Conservation (phyloP, 2,113 vertebrate species). For the Hipposideros armiger region DNA sequence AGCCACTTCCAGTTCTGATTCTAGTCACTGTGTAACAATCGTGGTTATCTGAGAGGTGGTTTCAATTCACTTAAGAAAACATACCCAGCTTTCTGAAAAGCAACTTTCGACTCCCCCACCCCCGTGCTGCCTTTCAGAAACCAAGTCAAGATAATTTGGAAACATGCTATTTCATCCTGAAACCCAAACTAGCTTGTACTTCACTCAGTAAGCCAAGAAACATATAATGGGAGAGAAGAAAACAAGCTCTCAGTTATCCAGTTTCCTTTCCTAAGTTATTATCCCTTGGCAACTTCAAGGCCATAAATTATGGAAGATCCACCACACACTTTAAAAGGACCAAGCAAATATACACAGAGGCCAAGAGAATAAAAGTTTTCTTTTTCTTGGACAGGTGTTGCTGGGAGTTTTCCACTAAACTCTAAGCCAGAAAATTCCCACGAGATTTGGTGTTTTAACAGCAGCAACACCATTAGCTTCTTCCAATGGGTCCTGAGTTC, state of each 20-base stretch:
- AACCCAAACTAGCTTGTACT: slow-evolving; percentile 64
- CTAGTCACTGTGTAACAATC: slow-evolving; percentile 56
- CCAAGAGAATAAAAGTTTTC: background rate
- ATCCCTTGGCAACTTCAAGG: slow-evolving; percentile 36
- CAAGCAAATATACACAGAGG: slow-evolving; percentile 32
- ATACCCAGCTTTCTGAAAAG: slow-evolving; percentile 65
- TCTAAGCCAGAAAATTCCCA: slow-evolving; percentile 54
- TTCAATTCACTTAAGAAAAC: slow-evolving; percentile 66
- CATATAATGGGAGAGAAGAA: slow-evolving; percentile 46
- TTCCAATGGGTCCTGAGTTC: slow-evolving; percentile 45
- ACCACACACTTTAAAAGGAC: slow-evolving; percentile 43
- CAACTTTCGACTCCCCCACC: slow-evolving; percentile 30
- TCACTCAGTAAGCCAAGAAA: slow-evolving; percentile 56
- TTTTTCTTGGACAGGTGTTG: background rate
- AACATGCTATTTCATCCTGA: slow-evolving; percentile 70
- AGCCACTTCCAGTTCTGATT: slow-evolving; percentile 41
- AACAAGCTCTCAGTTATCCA: slow-evolving; percentile 6
- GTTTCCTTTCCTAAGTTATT: slow-evolving; percentile 60
- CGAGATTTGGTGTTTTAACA: slow-evolving; percentile 20
- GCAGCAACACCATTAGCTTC: slow-evolving; percentile 39
- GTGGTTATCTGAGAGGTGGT: slow-evolving; percentile 59
- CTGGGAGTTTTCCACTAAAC: slow-evolving; percentile 49
- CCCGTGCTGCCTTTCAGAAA: slow-evolving; percentile 58
- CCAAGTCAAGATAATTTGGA: slow-evolving; percentile 57
- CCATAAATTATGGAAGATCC: slow-evolving; percentile 53